A percentile compares a stretch with the other conserved stretches of the same genome.
phyloP scores from a whole-genome alignment of 1,140 invertebrate species.

The Atopsyche davidsoni region DNA sequence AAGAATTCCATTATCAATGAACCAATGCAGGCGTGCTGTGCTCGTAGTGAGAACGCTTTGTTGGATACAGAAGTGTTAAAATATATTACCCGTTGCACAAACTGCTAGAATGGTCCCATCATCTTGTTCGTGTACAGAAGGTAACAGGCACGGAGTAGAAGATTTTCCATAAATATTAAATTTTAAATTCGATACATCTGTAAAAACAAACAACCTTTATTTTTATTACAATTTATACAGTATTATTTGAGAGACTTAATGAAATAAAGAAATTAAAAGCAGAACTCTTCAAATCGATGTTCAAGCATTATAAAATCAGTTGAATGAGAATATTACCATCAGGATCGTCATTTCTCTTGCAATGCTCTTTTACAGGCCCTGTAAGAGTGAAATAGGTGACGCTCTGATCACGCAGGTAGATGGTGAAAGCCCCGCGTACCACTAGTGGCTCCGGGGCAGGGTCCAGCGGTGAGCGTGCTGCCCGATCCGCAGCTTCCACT shows the following conservation, averaged over 20 bases:
- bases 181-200: slow-evolving; percentile 62
- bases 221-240: slow-evolving; percentile 16
- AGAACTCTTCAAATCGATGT: too few relatives aligned
- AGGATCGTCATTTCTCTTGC: slow-evolving; percentile 42
- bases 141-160: slow-evolving; percentile 42
- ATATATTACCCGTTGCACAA: slow-evolving; percentile 66
- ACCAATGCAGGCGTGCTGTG: too few relatives aligned
- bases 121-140: slow-evolving; percentile 83
- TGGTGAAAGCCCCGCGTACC: slow-evolving; percentile 81
- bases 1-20: too few relatives aligned
- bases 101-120: slow-evolving; percentile 86
- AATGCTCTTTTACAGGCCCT: slow-evolving; percentile 45
- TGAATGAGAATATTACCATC: slow-evolving; percentile 69
- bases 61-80: too few relatives aligned
- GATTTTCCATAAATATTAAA: slow-evolving; percentile 51
- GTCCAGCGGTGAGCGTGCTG: too few relatives aligned
- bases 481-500: slow-evolving; percentile 55
- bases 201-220: slow-evolving; percentile 34
- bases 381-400: slow-evolving; percentile 84
- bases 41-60: too few relatives aligned
- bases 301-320: too few relatives aligned
- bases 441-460: slow-evolving; percentile 55
- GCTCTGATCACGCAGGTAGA: slow-evolving; percentile 69
- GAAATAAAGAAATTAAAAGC: too few relatives aligned
- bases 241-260: slow-evolving; percentile 8